A percentile compares a stretch with the other conserved stretches of the same genome.
Conservation (phyloP, 2,113 vertebrate species). For the Chiloscyllium plagiosum region DNA sequence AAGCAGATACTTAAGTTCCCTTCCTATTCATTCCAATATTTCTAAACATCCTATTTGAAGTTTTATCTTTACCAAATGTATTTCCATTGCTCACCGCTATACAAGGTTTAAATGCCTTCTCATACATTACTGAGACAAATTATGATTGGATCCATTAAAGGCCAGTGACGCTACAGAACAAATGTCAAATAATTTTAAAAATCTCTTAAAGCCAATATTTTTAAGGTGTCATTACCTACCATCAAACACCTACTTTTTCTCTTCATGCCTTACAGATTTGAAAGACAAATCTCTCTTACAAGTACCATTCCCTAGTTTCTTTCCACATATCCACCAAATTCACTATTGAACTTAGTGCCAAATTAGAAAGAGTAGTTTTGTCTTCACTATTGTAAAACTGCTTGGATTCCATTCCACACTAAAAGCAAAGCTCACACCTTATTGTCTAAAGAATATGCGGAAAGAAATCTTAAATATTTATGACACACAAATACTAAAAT, state of each 20-base stretch:
- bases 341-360: not conserved
- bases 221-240: not conserved
- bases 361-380: not conserved
- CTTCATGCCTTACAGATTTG: not conserved
- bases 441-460: not conserved
- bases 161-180: not conserved
- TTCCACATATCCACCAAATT: conserved; percentile 48
- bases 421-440: not conserved
- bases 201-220: not conserved
- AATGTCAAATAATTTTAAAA: not conserved
- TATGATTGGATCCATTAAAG: not conserved
- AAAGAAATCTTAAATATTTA: not conserved
- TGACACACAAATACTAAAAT: not conserved
- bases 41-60: not conserved
- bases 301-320: conserved; percentile 34
- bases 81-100: not conserved
- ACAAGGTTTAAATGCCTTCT: not conserved
- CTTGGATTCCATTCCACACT: not conserved
- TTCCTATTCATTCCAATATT: not conserved
- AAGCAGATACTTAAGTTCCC: not conserved
- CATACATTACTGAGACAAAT: not conserved
- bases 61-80: not conserved
- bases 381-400: not conserved
- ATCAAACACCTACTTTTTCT: not conserved
- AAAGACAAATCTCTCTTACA: not conserved